Base-by-base conservation (phyloP, 2,113 vertebrate species). In the Glareola pratincola region DNA sequence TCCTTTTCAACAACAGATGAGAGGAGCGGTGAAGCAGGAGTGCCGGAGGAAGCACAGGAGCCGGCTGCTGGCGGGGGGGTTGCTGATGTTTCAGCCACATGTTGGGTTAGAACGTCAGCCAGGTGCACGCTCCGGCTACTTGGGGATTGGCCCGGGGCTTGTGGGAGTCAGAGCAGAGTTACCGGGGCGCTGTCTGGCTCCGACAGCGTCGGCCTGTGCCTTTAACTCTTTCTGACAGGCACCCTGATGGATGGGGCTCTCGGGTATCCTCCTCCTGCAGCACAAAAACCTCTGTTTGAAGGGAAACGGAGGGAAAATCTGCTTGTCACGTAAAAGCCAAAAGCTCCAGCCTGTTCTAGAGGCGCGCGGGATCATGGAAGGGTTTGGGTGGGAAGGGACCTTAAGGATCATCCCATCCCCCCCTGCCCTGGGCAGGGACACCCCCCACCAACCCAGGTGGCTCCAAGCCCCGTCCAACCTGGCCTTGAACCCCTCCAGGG, bases 111-210 rank as follows among this genome's bases (percentile, higher is more conserved):
- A 69, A 45, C 23, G 4, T 1, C 41, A n/a, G 56, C 47, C 74
- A 50, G 8, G 13, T 0, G 11, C 4, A 3, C 21, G 16, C n/a
- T 64, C 2, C 0, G 9, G 43, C 10, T 21, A 2, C 62, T 43
- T 19, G 10, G 68, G 76, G 83, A 36, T 39, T 5, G 39, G 43
- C 37, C 10, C 43, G 3, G 0, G 7, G 30, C 41, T 34, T 14
- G 30, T 9, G 11, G 45, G 39, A 66, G 57, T 10, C 7, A 2
- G 30, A 39, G 64, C 36, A 8, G 51, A 24, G 32, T 14, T 34
- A 10, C 2, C 3, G 4, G 41, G 83, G 77, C 43, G 23, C 71
- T 34, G 36, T n/a, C 1, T 7, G 1, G n/a, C 23, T 27, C 75
- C 29, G 16, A 8, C 20, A 14, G 12, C 66, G 41, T 15, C 23